Evolutionary conservation across 2,797 vertebrate species (phyloP), one percentile per base, ranked within the genome.

Genomic region (Phrynocephalus guinanensis): DNA sequence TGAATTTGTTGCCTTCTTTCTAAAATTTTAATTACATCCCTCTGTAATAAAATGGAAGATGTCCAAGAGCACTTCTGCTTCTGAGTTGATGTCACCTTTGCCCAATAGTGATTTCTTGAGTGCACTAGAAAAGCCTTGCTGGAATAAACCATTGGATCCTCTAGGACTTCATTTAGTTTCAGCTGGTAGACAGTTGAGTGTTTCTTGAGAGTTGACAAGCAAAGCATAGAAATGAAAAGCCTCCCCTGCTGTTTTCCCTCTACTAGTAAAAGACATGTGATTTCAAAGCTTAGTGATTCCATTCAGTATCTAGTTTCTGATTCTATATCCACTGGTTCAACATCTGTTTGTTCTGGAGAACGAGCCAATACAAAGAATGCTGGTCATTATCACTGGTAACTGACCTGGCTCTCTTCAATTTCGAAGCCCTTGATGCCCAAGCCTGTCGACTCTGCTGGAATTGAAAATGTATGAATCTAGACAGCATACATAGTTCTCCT

Each of bases 1-100:
- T 79, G 9, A 44, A 44, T 82, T 33, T 80, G 3, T 66, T 66
- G 60, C 56, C 28, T 10, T 86, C 26, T 71, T 73, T 9, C 48
- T 15, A 60, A 67, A 56, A 56, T 22, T 63, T 63, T 20, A 63
- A 30, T 26, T 22, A 13, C 2, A 30, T 73, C 10, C 26, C 16
- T 72, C n/a, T 63, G 56, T 81, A 82, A 82, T 82, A 82, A 67
- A 67, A 60, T 82, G 30, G 44, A 71, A 50, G 15, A 70, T 30
- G n/a, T 20, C 28, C n/a, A n/a, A 9, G 56, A 82, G 56, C 7
- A 26, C 7, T 30, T 8, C 24, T 26, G n/a, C 26, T 82, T 82
- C 66, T 28, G 28, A 68, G 26, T 11, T 68, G 6, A 33, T n/a
- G 6, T n/a, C 28, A 15, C 11, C n/a, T 70, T 84, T 7, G 24